Evolutionary conservation across 2,888 invertebrate genomes (phyloP), one percentile per base, ranked within the genome.

Genomic region (Heteropelma amictum): DNA sequence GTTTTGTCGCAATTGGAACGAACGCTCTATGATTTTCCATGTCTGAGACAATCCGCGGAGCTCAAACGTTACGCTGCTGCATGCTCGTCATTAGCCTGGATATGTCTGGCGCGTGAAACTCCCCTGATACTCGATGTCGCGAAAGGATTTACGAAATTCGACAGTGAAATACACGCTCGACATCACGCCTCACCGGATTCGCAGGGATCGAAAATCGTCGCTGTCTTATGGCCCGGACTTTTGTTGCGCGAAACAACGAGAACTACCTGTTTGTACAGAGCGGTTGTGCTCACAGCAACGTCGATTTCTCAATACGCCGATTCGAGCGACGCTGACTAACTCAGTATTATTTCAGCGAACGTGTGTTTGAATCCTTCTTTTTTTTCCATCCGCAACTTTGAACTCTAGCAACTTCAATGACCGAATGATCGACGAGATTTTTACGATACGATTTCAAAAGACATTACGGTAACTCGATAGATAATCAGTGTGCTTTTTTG

Each of bases 21-120:
- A 79, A 98, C 98, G 0, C 91, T 98, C 14, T 96, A 96, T 85
- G 98, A 98, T 90, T 98, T 98, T 90, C 96, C 97, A 30, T 95
- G 96, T 87, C 91, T 98, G 83, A 94, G 94, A 79, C 90, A 92
- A 0, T 97, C 97, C 87, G 91, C 92, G 0, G 94, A 95, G 26
- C 91, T 98, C 68, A 92, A 94, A 83, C 93, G 93, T 81, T 97
- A 96, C 88, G 95, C 96, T 61, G 92, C 93, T 28, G 94, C 95
- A 40, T 95, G 96, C 74, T 96, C 97, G 42, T 92, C 95, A 72
- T 92, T 96, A n/a, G 95, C 97, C 2, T 98, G 98, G 98, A 93
- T 93, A 28, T 87, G 88, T 33, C 70, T 87, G 33, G 84, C 88
- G 0, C 82, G 87, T 12, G 60, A 78, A 14, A 85, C 80, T 6